Base-by-base conservation (phyloP, 92 coral and sea anemone genomes). In the Phenganax marumi region DNA sequence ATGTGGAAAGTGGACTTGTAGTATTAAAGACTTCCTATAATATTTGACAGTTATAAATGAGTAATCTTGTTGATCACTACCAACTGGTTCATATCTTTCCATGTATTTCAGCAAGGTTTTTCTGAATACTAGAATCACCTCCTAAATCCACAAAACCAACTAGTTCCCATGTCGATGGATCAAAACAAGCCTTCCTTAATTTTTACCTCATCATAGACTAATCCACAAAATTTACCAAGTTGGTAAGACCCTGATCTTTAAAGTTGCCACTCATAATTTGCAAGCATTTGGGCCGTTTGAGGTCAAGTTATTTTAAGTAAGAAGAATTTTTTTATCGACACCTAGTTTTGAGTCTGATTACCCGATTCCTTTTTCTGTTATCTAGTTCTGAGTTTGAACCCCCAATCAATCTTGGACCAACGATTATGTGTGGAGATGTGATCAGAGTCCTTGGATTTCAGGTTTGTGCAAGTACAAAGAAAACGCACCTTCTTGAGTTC, bases 21-120 rank as follows among this genome's bases (percentile, higher is more conserved):
- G 22, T 69, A 76, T 76, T 76, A 12, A 76, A 55, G 62, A 56
- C 52, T 8, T 46, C 43, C 69, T 52, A 76, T 76, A 76, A 54
- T 26, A 10, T 55, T 0, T 76, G 25, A 57, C 81, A 76, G 70
- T 76, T 55, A 26, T 19, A 52, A 12, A 76, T 56, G 13, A 55
- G 33, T 56, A 8, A 0, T 58, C 19, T 12, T 1, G 81, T 76
- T 24, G 81, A 76, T 21, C 49, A 55, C 68, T 76, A 57, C 47
- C 69, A 24, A 0, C 68, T 25, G 68, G 18, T 3, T 76, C 81
- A 76, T 12, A 54, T 21, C 22, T 24, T 57, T 56, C 51, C 81
- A 76, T 54, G 8, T 76, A 68, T 53, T 58, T 55, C n/a, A 16
- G 60, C 0, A 76, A 64, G 70, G 46, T 26, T 64, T 25, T 10